Base-by-base conservation (phyloP, 2,888 invertebrate genomes). In the Ennomos erosarius region DNA sequence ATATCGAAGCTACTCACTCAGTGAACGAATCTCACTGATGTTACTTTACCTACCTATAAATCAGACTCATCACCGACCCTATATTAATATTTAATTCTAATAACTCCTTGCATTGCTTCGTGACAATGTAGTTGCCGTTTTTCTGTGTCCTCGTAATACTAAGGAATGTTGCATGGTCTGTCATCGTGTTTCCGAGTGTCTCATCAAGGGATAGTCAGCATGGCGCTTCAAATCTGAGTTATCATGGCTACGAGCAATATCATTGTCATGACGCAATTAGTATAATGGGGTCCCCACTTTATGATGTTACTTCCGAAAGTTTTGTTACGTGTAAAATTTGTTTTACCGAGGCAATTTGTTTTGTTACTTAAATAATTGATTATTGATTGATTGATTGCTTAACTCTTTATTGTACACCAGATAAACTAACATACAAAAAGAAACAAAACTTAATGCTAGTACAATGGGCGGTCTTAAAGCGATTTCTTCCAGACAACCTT, bases 91-190 rank as follows among this genome's bases (percentile, higher is more conserved):
- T 43, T 35, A 40, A 65, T 71, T 69, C 69, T 74, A 68, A 64
- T 68, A 75, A 75, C 35, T 71, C 40, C 67, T 84, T 84, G 87
- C 88, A 87, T 90, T 90, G 92, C 92, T 90, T 90, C 92, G 92
- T 92, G 92, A 92, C 92, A 92, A 92, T 92, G 92, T 91, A 91
- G 90, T 89, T 92, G 91, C 90, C 84, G 83, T 82, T 82, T 74
- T 78, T 88, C 75, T 78, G 84, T 89, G 89, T 90, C 81, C 82
- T 84, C 55, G 61, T 63, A 56, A 60, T 26, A 6, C 70, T 81
- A 80, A 84, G 87, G 90, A 90, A 90, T 91, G 91, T 86, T 90
- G 91, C 91, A 91, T 59, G 63, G 44, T 68, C 42, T 65, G 63
- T 62, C 52, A 63, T 62, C 63, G 67, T 60, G 59, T 64, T 57